Evolutionary conservation across 64 coral and sea anemone species (phyloP).

Genomic region (Pachyseris speciosa): DNA sequence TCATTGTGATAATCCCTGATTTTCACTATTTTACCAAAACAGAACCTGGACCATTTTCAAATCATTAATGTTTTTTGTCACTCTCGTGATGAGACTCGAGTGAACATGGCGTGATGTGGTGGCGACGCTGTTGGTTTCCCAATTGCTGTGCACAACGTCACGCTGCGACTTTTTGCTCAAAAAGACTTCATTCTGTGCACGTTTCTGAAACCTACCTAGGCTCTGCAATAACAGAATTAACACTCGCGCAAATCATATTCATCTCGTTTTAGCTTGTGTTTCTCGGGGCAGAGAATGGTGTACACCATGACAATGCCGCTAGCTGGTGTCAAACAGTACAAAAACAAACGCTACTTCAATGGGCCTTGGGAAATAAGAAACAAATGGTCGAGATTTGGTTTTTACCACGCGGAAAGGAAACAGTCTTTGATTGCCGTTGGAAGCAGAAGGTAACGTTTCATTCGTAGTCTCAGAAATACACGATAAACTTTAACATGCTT

Average conservation of each 20-base stretch:
- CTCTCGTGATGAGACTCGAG: not conserved
- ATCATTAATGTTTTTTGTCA: too few species aligned
- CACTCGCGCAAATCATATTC: too few species aligned
- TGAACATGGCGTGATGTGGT: slow-evolving; percentile 43
- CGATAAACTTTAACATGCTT: not conserved
- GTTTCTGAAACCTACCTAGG: not conserved
- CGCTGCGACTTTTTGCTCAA: not conserved
- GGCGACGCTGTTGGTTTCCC: not conserved
- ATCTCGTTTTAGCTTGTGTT: not conserved
- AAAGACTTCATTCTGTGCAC: not conserved
- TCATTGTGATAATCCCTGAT: too few species aligned
- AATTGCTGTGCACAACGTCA: slow-evolving; percentile 8
- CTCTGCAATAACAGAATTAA: not conserved
- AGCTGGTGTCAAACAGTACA: too few species aligned
- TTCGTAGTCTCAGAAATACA: not conserved
- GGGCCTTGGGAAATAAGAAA: not conserved
- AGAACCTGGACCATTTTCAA: not conserved
- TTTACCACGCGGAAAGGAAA: not conserved
- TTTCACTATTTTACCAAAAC: not conserved
- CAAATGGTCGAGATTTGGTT: not conserved
- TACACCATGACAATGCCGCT: not conserved
- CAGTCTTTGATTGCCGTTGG: not conserved
- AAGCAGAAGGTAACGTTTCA: slow-evolving; percentile 7
- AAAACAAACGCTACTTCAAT: not conserved
- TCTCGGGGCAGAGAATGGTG: not conserved